phyloP scores from a whole-genome alignment of 2,113 vertebrate genomes.

The Microcebus tavaratra region DNA sequence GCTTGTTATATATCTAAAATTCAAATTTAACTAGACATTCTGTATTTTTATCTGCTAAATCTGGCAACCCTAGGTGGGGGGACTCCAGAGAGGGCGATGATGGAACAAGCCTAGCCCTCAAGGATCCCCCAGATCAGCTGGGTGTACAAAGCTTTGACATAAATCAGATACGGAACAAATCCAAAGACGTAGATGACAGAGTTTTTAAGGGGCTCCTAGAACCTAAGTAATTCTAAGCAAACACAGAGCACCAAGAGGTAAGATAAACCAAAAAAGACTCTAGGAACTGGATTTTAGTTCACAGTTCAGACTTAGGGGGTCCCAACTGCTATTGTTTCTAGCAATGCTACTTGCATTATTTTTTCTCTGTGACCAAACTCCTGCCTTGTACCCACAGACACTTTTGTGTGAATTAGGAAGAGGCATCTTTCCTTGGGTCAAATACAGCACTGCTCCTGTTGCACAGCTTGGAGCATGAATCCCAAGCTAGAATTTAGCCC shows the following conservation, averaged over 20 bases:
- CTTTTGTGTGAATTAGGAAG: slow-evolving; percentile 16
- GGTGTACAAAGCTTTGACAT: background rate
- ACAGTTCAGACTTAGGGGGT: background rate
- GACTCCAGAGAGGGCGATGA: background rate
- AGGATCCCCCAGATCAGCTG: background rate
- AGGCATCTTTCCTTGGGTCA: background rate
- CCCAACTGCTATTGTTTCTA: slow-evolving; percentile 22
- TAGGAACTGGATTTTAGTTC: background rate
- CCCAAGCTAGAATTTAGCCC: background rate
- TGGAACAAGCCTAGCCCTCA: background rate
- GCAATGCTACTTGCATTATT: background rate
- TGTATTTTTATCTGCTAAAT: slow-evolving; percentile 26
- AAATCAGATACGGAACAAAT: background rate
- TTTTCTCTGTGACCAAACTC: slow-evolving; percentile 15
- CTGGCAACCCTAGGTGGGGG: background rate
- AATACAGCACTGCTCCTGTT: background rate
- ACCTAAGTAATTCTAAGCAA: background rate
- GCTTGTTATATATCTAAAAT: background rate
- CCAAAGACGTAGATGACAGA: background rate
- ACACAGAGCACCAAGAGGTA: background rate
- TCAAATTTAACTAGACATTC: background rate
- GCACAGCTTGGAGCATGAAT: background rate
- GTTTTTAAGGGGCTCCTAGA: no score
- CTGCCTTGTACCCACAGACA: background rate
- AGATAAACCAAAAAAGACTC: background rate